Conservation (phyloP, 2,888 invertebrate genomes). For the Cephus nigrinus region DNA sequence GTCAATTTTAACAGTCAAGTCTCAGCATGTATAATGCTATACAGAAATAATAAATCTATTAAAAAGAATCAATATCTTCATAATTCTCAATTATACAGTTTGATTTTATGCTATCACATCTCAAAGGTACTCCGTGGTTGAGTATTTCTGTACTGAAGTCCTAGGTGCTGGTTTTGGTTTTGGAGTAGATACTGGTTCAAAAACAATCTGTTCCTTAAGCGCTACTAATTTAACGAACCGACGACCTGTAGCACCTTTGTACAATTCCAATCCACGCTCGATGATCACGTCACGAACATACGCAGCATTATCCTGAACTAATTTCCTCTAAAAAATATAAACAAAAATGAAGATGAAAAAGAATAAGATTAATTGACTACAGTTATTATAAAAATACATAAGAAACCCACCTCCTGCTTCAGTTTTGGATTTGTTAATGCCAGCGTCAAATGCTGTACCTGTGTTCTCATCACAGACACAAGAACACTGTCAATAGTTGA, state of each 20-base stretch:
- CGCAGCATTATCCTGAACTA: conserved; percentile 76
- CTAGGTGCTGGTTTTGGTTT: conserved; percentile 70
- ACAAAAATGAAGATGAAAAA: conserved; percentile 64
- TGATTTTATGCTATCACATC: background rate
- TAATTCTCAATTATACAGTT: background rate
- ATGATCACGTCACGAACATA: conserved; percentile 72
- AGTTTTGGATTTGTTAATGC: conserved; percentile 70
- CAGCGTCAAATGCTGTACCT: conserved; percentile 74
- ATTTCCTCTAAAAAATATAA: conserved; percentile 71
- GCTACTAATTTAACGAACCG: conserved; percentile 51
- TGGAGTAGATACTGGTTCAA: conserved; percentile 70
- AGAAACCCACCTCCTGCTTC: conserved; percentile 68
- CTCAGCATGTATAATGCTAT: background rate
- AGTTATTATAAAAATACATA: conserved; percentile 13
- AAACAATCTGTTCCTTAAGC: conserved; percentile 70
- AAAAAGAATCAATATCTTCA: background rate
- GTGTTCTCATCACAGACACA: conserved; percentile 78
- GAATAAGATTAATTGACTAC: conserved; percentile 9
- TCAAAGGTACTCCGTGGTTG: conserved; percentile 72
- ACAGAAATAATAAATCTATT: background rate
- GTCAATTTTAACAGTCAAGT: background rate
- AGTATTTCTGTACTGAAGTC: conserved; percentile 76
- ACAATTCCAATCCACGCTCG: conserved; percentile 58
- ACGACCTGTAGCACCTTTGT: conserved; percentile 55
- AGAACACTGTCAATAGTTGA: conserved; percentile 79